These are phyloP conservation scores for Empidonax traillii DNA, from an alignment of 2,113 vertebrate species.

Conservation along the genomic window DNA sequence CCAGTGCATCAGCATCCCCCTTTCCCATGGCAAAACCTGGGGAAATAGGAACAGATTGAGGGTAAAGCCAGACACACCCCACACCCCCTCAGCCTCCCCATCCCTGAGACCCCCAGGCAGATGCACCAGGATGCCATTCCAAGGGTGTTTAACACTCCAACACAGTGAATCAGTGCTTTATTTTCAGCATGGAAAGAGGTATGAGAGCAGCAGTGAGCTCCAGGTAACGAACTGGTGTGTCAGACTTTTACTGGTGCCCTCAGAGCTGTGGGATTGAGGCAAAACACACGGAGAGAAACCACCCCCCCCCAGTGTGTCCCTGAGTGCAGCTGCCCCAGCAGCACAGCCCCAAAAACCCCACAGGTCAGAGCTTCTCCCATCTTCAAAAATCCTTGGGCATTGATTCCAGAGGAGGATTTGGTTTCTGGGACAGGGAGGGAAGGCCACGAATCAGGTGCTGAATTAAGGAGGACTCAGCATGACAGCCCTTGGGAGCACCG, in stretches of 20 bases:
- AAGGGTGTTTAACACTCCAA: neutral
- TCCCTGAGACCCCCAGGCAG: neutral
- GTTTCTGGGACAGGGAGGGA: neutral
- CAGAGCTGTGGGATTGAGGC: accelerated
- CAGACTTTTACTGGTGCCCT: neutral
- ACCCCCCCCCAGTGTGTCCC: neutral
- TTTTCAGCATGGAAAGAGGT: neutral
- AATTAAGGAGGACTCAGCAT: neutral
- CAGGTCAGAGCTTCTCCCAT: accelerated
- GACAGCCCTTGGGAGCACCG: neutral
- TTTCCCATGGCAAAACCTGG: neutral
- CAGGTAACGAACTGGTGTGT: accelerated
- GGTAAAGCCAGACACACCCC: neutral
- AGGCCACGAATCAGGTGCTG: neutral
- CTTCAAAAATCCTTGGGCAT: accelerated
- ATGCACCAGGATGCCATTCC: neutral
- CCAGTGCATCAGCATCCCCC: neutral
- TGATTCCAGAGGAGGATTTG: neutral
- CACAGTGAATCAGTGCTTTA: conserved; percentile 59
- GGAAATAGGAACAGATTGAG: accelerated
- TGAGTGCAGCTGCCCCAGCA: neutral
- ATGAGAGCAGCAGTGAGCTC: neutral
- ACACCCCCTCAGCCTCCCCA: no score
- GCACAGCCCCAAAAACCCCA: neutral
- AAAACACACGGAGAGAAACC: neutral